A percentile compares a stretch with the other conserved stretches of the same genome.
Evolutionary conservation across 2,888 invertebrate species (phyloP).

Genomic region (Drosophila anomelani): DNA sequence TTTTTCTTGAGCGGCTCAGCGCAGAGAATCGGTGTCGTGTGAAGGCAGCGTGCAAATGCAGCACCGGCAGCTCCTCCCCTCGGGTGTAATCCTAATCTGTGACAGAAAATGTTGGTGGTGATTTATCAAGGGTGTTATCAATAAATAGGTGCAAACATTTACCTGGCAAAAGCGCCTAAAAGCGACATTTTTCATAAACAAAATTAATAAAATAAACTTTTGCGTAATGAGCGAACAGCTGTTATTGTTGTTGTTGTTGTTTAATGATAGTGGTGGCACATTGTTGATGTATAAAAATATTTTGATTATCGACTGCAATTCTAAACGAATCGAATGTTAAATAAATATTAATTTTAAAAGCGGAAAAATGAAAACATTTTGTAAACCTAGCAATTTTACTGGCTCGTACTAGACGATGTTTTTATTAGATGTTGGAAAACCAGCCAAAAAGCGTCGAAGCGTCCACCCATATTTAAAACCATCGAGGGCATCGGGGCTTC

Average conservation of each 20-base stretch:
- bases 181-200: conserved; percentile 71
- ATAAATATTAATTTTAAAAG: background rate
- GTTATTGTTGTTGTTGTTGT: conserved; percentile 25
- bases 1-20: conserved; percentile 97
- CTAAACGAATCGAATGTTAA: background rate
- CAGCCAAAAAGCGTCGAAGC: background rate
- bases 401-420: too few species aligned
- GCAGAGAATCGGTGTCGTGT: conserved; percentile 80
- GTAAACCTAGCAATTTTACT: too few species aligned
- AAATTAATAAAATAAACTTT: conserved; percentile 32
- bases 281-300: background rate
- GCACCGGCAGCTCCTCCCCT: conserved; percentile 9
- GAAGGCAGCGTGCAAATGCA: conserved; percentile 58
- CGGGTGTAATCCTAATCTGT: conserved; percentile 62
- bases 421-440: background rate
- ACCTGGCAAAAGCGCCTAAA: conserved; percentile 68
- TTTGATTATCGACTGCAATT: background rate
- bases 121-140: rapidly evolving
- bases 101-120: background rate
- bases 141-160: conserved; percentile 3
- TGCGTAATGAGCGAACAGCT: conserved; percentile 61
- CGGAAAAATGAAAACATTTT: too few species aligned
- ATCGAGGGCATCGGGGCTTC: too few species aligned
- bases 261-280: background rate
- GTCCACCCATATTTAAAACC: too few species aligned